Evolutionary conservation across 2,113 vertebrate species (phyloP).

Genomic region (Centropristis striata): DNA sequence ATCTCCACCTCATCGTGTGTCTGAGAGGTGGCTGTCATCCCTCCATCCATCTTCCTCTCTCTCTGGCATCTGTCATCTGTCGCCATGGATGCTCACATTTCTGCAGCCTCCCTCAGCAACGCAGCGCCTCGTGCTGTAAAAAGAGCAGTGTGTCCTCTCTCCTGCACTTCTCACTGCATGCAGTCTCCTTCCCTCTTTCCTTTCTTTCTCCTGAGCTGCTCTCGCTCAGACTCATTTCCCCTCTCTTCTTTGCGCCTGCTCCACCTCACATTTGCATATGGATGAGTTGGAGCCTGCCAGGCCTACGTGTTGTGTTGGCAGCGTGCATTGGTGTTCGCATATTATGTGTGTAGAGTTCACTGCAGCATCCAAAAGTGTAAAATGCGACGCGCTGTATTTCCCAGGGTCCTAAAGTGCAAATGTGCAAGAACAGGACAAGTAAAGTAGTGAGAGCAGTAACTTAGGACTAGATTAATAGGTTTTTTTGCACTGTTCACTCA

Average conservation of each 20-base stretch:
- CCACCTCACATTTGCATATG: constrained; percentile 72
- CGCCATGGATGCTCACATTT: constrained; percentile 39
- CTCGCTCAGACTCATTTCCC: constrained; percentile 58
- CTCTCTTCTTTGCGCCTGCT: constrained; percentile 60
- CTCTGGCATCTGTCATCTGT: constrained; percentile 40
- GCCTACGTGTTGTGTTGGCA: constrained; percentile 41
- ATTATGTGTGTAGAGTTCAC: constrained; percentile 13
- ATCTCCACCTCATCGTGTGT: constrained; percentile 64
- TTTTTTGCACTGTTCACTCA: constrained; percentile 17
- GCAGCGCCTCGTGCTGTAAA: constrained; percentile 44
- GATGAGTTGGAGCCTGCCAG: constrained; percentile 61
- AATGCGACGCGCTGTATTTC: neutral
- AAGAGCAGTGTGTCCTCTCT: constrained; percentile 46
- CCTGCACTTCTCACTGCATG: constrained; percentile 58
- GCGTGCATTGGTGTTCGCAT: constrained; percentile 23
- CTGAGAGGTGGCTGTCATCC: constrained; percentile 65
- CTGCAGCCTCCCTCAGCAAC: constrained; percentile 45
- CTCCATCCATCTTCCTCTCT: constrained; percentile 44
- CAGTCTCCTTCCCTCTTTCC: constrained; percentile 29
- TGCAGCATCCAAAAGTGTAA: constrained; percentile 34
- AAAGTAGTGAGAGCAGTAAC: neutral
- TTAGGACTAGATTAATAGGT: constrained; percentile 10
- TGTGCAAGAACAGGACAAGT: neutral
- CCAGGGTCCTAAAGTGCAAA: constrained; percentile 31
- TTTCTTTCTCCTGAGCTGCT: constrained; percentile 31